A percentile compares a stretch with the other conserved stretches of the same genome.
phyloP scores from a whole-genome alignment of 2,113 vertebrate species.

The Arothron firmamentum region DNA sequence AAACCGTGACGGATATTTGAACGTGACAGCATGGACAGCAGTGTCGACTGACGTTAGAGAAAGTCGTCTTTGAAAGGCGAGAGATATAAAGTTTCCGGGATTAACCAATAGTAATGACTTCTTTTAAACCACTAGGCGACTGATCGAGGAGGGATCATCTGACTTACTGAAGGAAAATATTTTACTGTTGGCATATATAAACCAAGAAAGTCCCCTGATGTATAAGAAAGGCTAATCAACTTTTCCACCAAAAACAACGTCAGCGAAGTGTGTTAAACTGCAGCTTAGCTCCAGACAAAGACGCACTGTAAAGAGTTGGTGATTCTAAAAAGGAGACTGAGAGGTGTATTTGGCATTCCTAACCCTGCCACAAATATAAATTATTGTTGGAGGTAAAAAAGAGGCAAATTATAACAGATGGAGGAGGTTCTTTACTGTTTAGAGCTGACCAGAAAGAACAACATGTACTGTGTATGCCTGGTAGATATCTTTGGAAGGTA shows the following conservation, averaged over 20 bases:
- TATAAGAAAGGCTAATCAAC: background rate
- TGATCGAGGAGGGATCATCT: no score
- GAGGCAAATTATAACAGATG: background rate
- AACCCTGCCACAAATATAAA: slow-evolving; percentile 49
- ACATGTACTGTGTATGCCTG: background rate
- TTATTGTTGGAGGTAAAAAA: slow-evolving; percentile 28
- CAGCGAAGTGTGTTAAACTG: slow-evolving; percentile 30
- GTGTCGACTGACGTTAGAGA: slow-evolving; percentile 20
- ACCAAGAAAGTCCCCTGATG: no score
- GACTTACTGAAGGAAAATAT: no score
- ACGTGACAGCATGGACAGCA: slow-evolving; percentile 6
- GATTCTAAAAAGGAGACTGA: slow-evolving; percentile 14
- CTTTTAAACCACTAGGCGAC: no score
- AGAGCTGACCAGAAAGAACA: slow-evolving; percentile 7
- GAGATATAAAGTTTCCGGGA: background rate
- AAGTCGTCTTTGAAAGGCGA: background rate
- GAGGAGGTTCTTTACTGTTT: slow-evolving; percentile 3
- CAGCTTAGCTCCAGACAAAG: slow-evolving; percentile 47
- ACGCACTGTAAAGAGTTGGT: slow-evolving; percentile 19
- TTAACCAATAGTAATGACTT: background rate
- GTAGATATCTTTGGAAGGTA: slow-evolving; percentile 27
- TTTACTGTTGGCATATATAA: no score
- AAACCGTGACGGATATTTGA: slow-evolving; percentile 31
- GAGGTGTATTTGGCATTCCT: slow-evolving; percentile 43
- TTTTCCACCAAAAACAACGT: slow-evolving; percentile 19